Evolutionary conservation across 30 jellyfish, hydroid and myxozoan species (phyloP), one percentile per base, ranked within the genome.

Genomic region (Calvadosia cruxmelitensis): DNA sequence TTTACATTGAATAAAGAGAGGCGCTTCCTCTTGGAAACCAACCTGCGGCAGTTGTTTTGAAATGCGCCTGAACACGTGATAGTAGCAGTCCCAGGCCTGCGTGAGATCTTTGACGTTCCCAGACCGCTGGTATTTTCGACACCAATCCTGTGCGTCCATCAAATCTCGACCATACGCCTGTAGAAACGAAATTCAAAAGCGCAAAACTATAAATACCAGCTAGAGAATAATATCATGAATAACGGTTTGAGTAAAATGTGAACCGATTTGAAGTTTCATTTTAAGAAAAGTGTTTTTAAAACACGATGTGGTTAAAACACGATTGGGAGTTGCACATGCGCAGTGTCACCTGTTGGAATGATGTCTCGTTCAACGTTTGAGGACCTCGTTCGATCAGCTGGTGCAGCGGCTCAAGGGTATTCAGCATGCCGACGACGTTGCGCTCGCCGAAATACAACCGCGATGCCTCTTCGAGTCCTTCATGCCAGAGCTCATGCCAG

Each of bases 131-230:
- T 79, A 87, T 50, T 87, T 87, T 62, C 94, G 71, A 63, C 97
- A 87, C 97, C 97, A 87, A 7, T 87, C 97, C 53, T 75, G 94
- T 2, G 97, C 97, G 62, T 87, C 97, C 94, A 80, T 69, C 50
- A 87, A 72, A 49, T 80, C 97, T 23, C 97, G 78, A 31, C 97
- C 97, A 49, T 87, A 87, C n/a, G 97, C 97, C 97, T 87, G 64
- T 5, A 32, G 49, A 26, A 1, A 57, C n/a, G 24, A 24, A 57
- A 71, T 35, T n/a, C n/a, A n/a, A n/a, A n/a, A n/a, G n/a, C n/a
- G n/a, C n/a, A n/a, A n/a, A n/a, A n/a, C n/a, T n/a, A n/a, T n/a
- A n/a, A n/a, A n/a, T n/a, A n/a, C n/a, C n/a, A n/a, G n/a, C n/a
- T n/a, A n/a, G n/a, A n/a, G n/a, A n/a, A n/a, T n/a, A n/a, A n/a